phyloP scores from a whole-genome alignment of 2,113 vertebrate genomes.

The Anser cygnoides region DNA sequence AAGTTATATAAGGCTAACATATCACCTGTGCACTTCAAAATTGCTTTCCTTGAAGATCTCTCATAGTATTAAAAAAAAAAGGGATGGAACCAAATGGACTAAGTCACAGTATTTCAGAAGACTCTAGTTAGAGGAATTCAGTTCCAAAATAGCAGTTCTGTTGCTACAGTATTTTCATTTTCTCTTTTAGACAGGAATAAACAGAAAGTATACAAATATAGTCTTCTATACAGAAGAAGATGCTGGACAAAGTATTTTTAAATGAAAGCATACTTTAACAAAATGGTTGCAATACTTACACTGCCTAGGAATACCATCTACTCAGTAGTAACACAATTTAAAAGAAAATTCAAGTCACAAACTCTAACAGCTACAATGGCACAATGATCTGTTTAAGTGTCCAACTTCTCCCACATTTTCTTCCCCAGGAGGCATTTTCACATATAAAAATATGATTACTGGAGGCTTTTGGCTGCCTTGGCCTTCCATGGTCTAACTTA shows the following conservation, averaged over 20 bases:
- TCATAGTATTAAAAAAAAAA: neutral
- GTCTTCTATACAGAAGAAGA: neutral
- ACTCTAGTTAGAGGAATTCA: neutral
- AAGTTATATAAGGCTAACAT: neutral
- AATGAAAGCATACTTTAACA: neutral
- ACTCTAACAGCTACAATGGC: neutral
- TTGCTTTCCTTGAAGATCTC: neutral
- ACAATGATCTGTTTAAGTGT: neutral
- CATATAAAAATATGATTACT: neutral
- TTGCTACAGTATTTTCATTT: neutral
- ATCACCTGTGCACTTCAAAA: neutral
- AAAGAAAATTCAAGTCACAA: neutral
- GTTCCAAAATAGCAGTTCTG: neutral
- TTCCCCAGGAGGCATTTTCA: neutral
- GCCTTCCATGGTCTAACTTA: neutral
- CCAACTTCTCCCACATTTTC: neutral
- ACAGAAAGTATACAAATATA: neutral
- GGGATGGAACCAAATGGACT: neutral
- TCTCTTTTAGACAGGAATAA: neutral
- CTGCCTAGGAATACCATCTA: neutral
- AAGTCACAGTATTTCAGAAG: neutral
- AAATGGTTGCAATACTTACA: neutral
- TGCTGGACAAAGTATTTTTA: neutral
- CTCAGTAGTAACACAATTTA: neutral
- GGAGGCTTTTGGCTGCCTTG: neutral